Conservation (phyloP, 2,888 invertebrate species). For the Parascotia fuliginaria region DNA sequence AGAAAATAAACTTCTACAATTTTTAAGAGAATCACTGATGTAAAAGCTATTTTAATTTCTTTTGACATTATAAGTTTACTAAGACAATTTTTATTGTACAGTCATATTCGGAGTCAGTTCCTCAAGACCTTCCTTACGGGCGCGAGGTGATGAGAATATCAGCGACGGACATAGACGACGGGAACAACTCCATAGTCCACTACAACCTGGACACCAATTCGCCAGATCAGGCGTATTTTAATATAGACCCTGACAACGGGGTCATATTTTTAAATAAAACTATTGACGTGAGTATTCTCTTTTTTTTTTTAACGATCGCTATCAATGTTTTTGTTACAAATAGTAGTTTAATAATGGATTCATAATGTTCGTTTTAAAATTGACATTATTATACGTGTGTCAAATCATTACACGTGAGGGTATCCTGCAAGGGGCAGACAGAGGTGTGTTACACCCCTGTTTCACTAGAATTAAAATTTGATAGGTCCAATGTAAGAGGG, state of each 20-base stretch:
- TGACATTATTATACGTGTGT: too few species aligned
- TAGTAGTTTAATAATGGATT: too few species aligned
- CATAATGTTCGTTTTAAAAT: too few species aligned
- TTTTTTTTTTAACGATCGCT: not conserved
- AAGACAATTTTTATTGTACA: constrained; percentile 54
- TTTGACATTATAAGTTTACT: constrained; percentile 10
- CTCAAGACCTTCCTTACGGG: constrained; percentile 90
- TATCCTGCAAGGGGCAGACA: too few species aligned
- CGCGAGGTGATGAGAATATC: constrained; percentile 95
- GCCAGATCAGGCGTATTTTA: constrained; percentile 89
- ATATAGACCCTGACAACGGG: constrained; percentile 93
- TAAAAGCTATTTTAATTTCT: not conserved
- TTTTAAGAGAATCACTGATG: not conserved
- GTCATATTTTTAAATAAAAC: constrained; percentile 90
- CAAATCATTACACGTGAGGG: too few species aligned
- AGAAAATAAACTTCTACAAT: not conserved
- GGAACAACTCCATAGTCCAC: constrained; percentile 94
- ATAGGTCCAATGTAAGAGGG: too few species aligned
- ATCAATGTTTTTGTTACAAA: not conserved
- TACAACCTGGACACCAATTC: constrained; percentile 87
- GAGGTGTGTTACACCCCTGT: too few species aligned
- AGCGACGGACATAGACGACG: constrained; percentile 96
- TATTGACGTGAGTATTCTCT: constrained; percentile 85
- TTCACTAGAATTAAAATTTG: too few species aligned
- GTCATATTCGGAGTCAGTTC: constrained; percentile 90